These are phyloP conservation scores for Octodon degus DNA, from an alignment of 2,113 vertebrate genomes.

Conservation along the genomic window DNA sequence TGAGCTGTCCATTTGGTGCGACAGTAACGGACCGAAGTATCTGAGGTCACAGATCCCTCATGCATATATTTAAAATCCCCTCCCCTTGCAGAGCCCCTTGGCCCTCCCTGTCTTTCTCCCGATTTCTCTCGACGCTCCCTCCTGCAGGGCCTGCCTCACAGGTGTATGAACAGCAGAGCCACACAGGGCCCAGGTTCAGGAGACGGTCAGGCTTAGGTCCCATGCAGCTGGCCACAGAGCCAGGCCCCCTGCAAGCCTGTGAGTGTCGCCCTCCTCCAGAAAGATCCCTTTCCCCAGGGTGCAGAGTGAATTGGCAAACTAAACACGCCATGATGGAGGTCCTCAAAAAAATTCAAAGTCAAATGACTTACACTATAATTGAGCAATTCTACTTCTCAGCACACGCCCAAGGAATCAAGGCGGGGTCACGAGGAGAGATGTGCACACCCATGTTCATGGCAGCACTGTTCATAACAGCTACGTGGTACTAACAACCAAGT, in stretches of 20 bases:
- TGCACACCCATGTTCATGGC: neutral
- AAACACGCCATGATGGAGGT: neutral
- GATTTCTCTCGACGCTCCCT: neutral
- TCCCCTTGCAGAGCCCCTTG: no score
- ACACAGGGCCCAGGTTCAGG: neutral
- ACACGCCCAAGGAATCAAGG: neutral
- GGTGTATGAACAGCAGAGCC: no score
- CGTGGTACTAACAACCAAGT: neutral
- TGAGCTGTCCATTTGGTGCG: neutral
- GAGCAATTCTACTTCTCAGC: neutral
- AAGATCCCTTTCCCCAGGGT: neutral
- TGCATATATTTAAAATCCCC: neutral
- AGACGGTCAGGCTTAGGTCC: neutral
- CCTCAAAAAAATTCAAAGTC: neutral
- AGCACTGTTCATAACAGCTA: neutral
- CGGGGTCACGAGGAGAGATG: neutral
- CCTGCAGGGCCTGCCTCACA: fast-evolving
- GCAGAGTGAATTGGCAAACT: neutral
- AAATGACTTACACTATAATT: neutral
- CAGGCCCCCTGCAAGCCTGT: neutral
- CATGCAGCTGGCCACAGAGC: fast-evolving
- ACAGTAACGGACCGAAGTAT: neutral
- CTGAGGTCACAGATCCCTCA: neutral
- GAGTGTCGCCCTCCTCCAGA: neutral
- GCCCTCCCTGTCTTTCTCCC: no score